Evolutionary conservation across 2,888 invertebrate species (phyloP).

Genomic region (Hydrotaea cyrtoneurina): DNA sequence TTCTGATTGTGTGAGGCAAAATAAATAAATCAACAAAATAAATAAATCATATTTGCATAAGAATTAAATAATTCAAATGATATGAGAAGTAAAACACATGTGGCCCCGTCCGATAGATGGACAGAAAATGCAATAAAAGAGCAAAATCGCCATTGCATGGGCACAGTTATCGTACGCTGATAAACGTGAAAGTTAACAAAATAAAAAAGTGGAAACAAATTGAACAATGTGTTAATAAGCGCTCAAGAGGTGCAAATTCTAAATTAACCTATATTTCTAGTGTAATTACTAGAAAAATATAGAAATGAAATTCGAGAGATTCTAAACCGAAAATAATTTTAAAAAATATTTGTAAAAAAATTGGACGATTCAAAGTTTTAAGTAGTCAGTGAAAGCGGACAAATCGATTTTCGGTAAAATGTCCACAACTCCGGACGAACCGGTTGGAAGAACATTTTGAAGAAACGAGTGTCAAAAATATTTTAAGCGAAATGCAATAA

Average conservation of each 20-base stretch:
- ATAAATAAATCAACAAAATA: not conserved
- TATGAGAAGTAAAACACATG: conserved; percentile 37
- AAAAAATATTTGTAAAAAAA: no score
- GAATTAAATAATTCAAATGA: conserved; percentile 15
- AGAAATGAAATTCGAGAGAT: no score
- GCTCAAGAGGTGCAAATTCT: not conserved
- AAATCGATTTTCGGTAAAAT: no score
- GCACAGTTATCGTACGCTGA: not conserved
- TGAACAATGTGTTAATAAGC: not conserved
- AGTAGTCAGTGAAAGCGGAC: no score
- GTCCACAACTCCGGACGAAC: no score
- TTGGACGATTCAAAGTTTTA: no score
- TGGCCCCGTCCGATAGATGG: not conserved
- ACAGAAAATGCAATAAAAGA: not conserved
- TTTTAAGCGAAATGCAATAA: no score
- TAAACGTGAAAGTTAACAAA: not conserved
- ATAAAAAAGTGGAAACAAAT: not conserved
- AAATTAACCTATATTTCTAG: not conserved
- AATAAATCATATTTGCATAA: not conserved
- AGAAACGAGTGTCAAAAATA: no score
- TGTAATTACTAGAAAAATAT: no score
- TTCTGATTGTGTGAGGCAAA: not conserved
- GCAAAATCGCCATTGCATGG: not conserved
- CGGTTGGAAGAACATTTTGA: no score
- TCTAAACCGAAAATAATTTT: no score